Evolutionary conservation across 2,797 vertebrate genomes (phyloP), one percentile per base, ranked within the genome.

Genomic region (Spheniscus humboldti): DNA sequence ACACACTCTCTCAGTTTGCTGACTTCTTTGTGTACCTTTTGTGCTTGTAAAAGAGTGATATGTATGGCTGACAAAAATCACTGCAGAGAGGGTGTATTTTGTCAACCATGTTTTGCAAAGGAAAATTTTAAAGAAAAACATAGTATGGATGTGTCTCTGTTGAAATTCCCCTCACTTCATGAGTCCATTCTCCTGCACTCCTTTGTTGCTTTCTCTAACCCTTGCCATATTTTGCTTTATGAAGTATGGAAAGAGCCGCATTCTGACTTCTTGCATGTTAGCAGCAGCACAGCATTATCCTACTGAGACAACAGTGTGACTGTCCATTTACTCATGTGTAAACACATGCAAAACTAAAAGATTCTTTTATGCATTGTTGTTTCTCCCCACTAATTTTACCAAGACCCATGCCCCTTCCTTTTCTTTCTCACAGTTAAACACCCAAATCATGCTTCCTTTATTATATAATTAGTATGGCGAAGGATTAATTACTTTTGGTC

Each of bases 401-500:
- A 66, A 72, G n/a, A 89, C 8, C 17, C 28, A 45, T 52, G 50
- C 3, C 28, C 16, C 35, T 93, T 90, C 14, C 18, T 39, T 66
- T 92, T 72, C 50, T 66, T 53, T 79, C 57, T 94, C 72, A 85
- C 18, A 86, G 39, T 83, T 86, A 83, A 88, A 86, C 57, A 94
- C 20, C 15, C 18, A 28, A 27, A 76, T 82, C n/a, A 16, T 68
- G 25, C 39, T 67, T 83, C 11, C 27, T 94, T 91, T 86, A 60
- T 78, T 78, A 88, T 63, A 60, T 63, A 82, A 84, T 69, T 52
- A 59, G 28, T 56, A 81, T 60, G 45, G 18, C 6, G 3, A 91
- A 88, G 17, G 59, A 81, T 92, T 94, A 91, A 95, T 91, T 86
- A 93, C 79, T 88, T 92, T 60, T 84, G 41, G 63, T 88, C 71